phyloP scores from a whole-genome alignment of 2,113 vertebrate genomes.

The Triplophysa rosa region DNA sequence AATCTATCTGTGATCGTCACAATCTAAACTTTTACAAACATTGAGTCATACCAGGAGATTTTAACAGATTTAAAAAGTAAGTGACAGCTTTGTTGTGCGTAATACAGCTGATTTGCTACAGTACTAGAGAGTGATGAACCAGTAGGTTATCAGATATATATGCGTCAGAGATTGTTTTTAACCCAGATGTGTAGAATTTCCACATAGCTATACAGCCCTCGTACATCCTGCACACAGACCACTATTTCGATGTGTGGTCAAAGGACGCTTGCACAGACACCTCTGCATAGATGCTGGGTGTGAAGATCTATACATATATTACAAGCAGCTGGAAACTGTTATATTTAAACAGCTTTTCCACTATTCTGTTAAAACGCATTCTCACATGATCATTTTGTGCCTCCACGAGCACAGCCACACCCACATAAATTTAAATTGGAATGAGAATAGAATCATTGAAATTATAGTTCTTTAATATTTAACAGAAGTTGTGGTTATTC shows the following conservation, averaged over 20 bases:
- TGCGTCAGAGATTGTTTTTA: too few species aligned
- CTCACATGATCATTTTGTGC: too few species aligned
- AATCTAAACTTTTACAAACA: neutral
- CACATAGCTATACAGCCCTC: neutral
- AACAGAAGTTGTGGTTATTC: too few species aligned
- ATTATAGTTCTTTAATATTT: too few species aligned
- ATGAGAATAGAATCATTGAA: neutral
- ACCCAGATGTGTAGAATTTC: neutral
- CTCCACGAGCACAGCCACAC: too few species aligned
- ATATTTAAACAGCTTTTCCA: neutral
- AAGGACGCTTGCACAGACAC: neutral
- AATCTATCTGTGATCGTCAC: neutral
- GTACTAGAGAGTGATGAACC: neutral
- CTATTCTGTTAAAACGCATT: neutral
- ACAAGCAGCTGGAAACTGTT: neutral
- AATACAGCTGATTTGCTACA: slow-evolving; percentile 1
- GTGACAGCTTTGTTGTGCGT: neutral
- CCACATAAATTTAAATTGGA: neutral
- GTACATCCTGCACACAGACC: slow-evolving; percentile 6
- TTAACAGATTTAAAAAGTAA: neutral
- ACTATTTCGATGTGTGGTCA: neutral
- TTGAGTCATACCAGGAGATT: slow-evolving; percentile 1
- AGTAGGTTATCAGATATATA: too few species aligned
- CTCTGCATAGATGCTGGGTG: neutral
- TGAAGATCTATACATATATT: neutral